Percentiles rank a stretch among this genome's conserved stretches.
phyloP scores from a whole-genome alignment of 2,888 invertebrate species.

The Helleia helle region DNA sequence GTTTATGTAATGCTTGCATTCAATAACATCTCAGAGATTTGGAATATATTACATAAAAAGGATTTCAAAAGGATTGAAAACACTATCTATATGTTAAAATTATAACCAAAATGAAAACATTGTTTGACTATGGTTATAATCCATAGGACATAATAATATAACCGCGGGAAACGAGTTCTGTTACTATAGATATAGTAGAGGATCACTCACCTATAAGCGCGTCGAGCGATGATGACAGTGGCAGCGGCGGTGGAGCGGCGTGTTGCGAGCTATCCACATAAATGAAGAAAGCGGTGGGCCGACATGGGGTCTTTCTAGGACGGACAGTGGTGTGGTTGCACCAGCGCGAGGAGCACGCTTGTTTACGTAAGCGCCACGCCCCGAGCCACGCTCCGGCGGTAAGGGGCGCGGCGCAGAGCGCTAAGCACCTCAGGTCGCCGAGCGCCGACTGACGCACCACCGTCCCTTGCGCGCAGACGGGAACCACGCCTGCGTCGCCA shows the following conservation, averaged over 20 bases:
- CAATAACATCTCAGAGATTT: too few species aligned
- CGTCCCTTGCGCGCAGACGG: constrained; percentile 34
- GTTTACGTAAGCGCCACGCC: constrained; percentile 75
- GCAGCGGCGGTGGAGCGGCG: constrained; percentile 57
- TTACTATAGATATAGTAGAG: neutral
- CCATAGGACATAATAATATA: neutral
- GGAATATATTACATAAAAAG: too few species aligned
- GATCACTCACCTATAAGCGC: constrained; percentile 59
- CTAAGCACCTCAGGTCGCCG: constrained; percentile 65
- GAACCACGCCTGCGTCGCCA: constrained; percentile 54
- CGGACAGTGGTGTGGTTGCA: constrained; percentile 64
- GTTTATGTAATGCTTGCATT: neutral
- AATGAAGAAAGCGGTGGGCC: constrained; percentile 57
- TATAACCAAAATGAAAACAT: too few species aligned
- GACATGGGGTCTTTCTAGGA: constrained; percentile 62
- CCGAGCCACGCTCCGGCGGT: constrained; percentile 68
- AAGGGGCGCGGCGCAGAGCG: constrained; percentile 69
- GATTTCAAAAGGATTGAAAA: too few species aligned
- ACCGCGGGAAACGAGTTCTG: neutral
- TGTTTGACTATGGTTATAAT: neutral
- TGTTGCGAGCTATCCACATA: constrained; percentile 52
- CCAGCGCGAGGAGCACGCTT: constrained; percentile 56
- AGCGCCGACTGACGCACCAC: constrained; percentile 67
- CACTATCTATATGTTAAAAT: too few species aligned
- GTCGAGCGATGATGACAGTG: constrained; percentile 51